Percentiles rank a stretch among this genome's conserved stretches.
phyloP scores from a whole-genome alignment of 2,113 vertebrate genomes.

The Podarcis muralis region DNA sequence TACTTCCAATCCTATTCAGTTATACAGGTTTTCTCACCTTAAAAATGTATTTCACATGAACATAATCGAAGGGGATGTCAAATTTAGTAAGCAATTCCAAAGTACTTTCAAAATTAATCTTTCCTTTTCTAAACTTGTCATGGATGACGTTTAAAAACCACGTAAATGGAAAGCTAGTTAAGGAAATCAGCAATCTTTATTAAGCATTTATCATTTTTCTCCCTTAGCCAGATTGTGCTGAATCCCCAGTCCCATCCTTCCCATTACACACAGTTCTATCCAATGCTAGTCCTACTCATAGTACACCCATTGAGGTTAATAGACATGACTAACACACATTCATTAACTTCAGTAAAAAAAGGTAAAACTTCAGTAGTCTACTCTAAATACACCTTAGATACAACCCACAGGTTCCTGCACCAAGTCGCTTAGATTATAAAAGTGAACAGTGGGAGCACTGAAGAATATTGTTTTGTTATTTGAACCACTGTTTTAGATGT shows the following conservation, averaged over 20 bases:
- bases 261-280: not conserved
- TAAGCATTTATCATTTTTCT: not conserved
- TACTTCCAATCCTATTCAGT: not conserved
- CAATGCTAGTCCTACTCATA: no score
- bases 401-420: not conserved
- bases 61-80: constrained; percentile 23
- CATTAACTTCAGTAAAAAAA: not conserved
- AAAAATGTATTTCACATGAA: constrained; percentile 36
- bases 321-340: no score
- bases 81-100: constrained; percentile 30
- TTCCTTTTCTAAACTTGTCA: constrained; percentile 22
- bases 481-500: not conserved
- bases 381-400: not conserved
- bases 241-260: no score
- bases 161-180: constrained; percentile 5
- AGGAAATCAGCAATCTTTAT: not conserved
- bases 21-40: constrained; percentile 17
- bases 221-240: not conserved
- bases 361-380: not conserved
- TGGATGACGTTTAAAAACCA: constrained; percentile 27
- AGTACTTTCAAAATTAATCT: constrained; percentile 22
- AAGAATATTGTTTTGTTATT: not conserved
- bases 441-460: not conserved
- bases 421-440: not conserved
- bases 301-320: no score